These are phyloP conservation scores for Eugnorisma glareosa DNA, from an alignment of 2,888 invertebrate genomes.

Conservation along the genomic window DNA sequence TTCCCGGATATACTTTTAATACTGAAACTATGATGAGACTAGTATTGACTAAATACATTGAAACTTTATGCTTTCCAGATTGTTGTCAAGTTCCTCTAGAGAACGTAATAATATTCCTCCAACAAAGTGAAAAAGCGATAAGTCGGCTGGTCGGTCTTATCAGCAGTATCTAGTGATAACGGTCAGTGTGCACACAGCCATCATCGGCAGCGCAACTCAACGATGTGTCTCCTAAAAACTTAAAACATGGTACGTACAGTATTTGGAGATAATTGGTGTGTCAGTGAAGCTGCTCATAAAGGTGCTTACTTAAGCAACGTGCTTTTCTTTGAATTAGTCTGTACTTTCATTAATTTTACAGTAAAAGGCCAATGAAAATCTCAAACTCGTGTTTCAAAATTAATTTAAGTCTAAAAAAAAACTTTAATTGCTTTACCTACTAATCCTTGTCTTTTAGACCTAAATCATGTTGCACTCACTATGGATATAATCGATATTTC, in stretches of 20 bases:
- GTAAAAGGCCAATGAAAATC: neutral
- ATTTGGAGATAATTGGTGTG: neutral
- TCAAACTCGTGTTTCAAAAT: neutral
- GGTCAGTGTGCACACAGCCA: conserved; percentile 66
- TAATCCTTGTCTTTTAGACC: neutral
- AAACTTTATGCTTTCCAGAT: conserved; percentile 7
- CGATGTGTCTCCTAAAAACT: conserved; percentile 56
- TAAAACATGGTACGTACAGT: conserved; percentile 61
- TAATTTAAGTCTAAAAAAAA: neutral
- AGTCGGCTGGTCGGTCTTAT: conserved; percentile 52
- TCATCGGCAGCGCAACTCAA: conserved; percentile 63
- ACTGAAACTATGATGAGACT: neutral
- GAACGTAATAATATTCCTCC: conserved; percentile 18
- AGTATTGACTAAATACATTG: neutral
- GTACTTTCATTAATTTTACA: neutral
- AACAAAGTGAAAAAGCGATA: conserved; percentile 42
- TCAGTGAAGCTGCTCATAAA: too few species aligned
- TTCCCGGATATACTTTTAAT: neutral
- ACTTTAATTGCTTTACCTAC: neutral
- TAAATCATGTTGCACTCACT: neutral
- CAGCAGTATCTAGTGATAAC: conserved; percentile 60
- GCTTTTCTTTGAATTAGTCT: neutral
- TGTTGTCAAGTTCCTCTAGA: neutral
- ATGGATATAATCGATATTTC: neutral
- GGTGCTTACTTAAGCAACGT: neutral